A percentile compares a stretch with the other conserved stretches of the same genome.
Evolutionary conservation across 1,140 invertebrate genomes (phyloP).

Genomic region (Psix sp.): DNA sequence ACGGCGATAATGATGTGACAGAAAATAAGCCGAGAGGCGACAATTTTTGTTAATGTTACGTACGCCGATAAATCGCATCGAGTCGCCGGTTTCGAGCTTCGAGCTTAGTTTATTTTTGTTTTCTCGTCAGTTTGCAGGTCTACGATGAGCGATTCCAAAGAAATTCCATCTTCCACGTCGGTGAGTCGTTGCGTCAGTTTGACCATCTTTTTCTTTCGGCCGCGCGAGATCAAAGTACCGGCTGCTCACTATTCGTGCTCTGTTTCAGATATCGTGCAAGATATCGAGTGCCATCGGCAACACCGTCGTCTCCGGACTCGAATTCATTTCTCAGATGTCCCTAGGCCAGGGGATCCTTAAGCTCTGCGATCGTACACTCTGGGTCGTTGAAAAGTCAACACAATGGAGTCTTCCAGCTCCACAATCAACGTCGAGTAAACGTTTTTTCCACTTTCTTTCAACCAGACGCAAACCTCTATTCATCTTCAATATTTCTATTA

Average conservation of each 20-base stretch:
- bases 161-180: slow-evolving; percentile 11
- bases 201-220: neutral
- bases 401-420: slow-evolving; percentile 78
- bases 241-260: neutral
- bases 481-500: too few relatives aligned
- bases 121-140: slow-evolving; percentile 11
- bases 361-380: slow-evolving; percentile 75
- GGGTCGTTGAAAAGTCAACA: slow-evolving; percentile 78
- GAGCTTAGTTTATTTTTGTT: too few relatives aligned
- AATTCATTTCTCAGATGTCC: slow-evolving; percentile 54
- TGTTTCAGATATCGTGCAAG: slow-evolving; percentile 46
- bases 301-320: slow-evolving; percentile 36
- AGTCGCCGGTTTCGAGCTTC: too few relatives aligned
- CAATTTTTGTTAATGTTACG: too few relatives aligned
- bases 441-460: too few relatives aligned
- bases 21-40: too few relatives aligned
- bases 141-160: slow-evolving; percentile 7
- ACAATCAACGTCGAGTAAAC: slow-evolving; percentile 55
- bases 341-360: slow-evolving; percentile 75
- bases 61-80: too few relatives aligned
- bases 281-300: slow-evolving; percentile 21
- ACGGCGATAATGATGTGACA: slow-evolving; percentile 43
- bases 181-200: slow-evolving; percentile 12
- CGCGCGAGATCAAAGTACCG: slow-evolving; percentile 1
- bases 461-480: too few relatives aligned